phyloP scores from a whole-genome alignment of 2,888 invertebrate species.

The Platypus cylindrus region DNA sequence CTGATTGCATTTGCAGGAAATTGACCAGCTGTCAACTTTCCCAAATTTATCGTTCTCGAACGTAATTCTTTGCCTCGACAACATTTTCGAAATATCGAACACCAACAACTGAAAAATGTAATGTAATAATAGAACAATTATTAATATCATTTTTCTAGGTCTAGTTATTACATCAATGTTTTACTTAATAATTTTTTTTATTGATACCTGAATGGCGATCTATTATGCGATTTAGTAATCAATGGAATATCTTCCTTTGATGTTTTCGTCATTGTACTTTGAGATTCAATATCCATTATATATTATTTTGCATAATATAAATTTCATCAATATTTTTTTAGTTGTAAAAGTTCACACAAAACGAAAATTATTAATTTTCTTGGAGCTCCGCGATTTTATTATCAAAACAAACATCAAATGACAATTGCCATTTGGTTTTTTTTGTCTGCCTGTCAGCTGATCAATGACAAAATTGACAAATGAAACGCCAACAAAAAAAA shows the following conservation, averaged over 20 bases:
- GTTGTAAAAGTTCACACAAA: too few relatives aligned
- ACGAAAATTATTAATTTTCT: neutral
- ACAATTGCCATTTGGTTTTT: too few relatives aligned
- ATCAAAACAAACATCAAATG: slow-evolving; percentile 5
- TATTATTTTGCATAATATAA: too few relatives aligned
- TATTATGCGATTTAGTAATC: slow-evolving; percentile 48
- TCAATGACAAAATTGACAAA: too few relatives aligned
- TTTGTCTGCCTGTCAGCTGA: too few relatives aligned
- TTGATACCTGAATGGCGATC: slow-evolving; percentile 40
- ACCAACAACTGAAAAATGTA: slow-evolving; percentile 54
- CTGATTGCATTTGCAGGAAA: slow-evolving; percentile 92
- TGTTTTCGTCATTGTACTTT: slow-evolving; percentile 32
- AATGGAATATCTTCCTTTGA: slow-evolving; percentile 57
- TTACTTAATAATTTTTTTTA: too few relatives aligned
- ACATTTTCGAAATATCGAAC: slow-evolving; percentile 59
- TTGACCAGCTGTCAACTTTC: slow-evolving; percentile 64
- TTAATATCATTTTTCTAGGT: too few relatives aligned
- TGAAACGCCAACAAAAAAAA: too few relatives aligned
- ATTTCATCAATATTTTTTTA: too few relatives aligned
- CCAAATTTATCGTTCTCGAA: slow-evolving; percentile 65
- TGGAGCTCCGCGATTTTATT: slow-evolving; percentile 1
- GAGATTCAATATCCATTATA: slow-evolving; percentile 31
- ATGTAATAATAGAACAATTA: too few relatives aligned
- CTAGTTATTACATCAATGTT: too few relatives aligned
- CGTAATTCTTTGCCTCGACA: slow-evolving; percentile 61